Evolutionary conservation across 2,797 vertebrate genomes (phyloP), one percentile per base, ranked within the genome.

Genomic region (Peromyscus aztecus): DNA sequence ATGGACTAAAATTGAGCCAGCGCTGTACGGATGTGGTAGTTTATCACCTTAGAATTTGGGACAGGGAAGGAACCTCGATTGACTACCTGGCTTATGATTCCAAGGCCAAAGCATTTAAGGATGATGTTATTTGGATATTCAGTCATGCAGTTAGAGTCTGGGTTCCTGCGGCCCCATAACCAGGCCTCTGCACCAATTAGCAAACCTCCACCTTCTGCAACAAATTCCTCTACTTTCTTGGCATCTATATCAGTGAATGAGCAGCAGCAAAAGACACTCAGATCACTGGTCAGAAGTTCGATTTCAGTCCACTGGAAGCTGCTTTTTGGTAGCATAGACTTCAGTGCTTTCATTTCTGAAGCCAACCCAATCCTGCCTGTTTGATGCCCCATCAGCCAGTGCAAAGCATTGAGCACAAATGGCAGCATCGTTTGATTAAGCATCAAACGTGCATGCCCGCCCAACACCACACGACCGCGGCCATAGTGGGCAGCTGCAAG

Each of bases 101-200:
- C 98, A 88, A 98, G 94, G 23, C 98, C 98, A 52, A 98, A 98
- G 19, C n/a, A 46, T 71, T 98, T 98, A 82, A 99, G 98, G 89
- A 99, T 97, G 65, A 98, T 98, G 85, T 99, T 99, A 10, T 98
- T 98, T 2, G 97, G 97, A 90, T 98, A 99, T 4, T 83, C 55
- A 12, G 7, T 1, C 77, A 92, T 7, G 6, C 59, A 89, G 12
- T 52, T 27, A 16, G 52, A 29, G 3, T 4, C 14, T 2, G 63
- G 43, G 21, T 96, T 61, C 6, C 6, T 14, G 27, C 0, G 29
- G 19, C 75, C 57, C 93, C 90, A 96, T 4, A 24, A 4, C 83
- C 94, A 97, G 4, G 94, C 84, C 3, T 98, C 95, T 16, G 87
- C 52, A 13, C 90, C 97, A 31, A 93, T 90, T 46, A 97, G 71